Evolutionary conservation across 2,797 vertebrate species (phyloP), one percentile per base, ranked within the genome.

Genomic region (Gymnoscopelus braueri): DNA sequence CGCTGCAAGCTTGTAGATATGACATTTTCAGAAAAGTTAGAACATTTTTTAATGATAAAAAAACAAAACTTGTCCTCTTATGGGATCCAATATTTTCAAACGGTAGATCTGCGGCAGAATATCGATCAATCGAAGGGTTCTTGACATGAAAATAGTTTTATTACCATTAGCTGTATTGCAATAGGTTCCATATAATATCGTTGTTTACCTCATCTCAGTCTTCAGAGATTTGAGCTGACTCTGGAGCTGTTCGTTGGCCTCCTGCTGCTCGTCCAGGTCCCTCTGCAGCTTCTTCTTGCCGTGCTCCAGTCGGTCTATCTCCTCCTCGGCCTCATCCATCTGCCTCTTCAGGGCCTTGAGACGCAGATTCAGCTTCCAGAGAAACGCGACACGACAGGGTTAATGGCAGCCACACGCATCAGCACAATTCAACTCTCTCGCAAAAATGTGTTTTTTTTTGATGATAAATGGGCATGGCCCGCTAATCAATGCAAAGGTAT

Each of bases 261-360:
- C 97, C 70, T 94, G 84, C 72, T 98, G 97, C 76, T 99, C 98
- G 55, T 99, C 98, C 84, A 99, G 92, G 69, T 99, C 98, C 85
- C 98, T 90, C 92, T 98, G 97, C 65, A 98, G 93, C 87, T 98
- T 99, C 94, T 98, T 99, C 90, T 96, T 99, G 23, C 92, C 64
- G 79, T 95, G 95, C 85, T 98, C 98, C 69, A 98, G 92, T 26
- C 97, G 91, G 82, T 99, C 97, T 2, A 99, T 98, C 90, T 98
- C 97, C 85, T 98, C 98, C 90, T 99, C 98, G 0, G 97, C 96
- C 90, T 96, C 96, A 62, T 98, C 96, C 84, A 98, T 96, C 91
- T 98, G 98, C 39, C 98, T 94, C 84, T 99, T 99, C 93, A 98
- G 93, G 13, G 97, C 96, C 88, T 98, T 99, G 77, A 99, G 87